Conservation (phyloP, 2,888 invertebrate genomes). For the Elgonia sp. region DNA sequence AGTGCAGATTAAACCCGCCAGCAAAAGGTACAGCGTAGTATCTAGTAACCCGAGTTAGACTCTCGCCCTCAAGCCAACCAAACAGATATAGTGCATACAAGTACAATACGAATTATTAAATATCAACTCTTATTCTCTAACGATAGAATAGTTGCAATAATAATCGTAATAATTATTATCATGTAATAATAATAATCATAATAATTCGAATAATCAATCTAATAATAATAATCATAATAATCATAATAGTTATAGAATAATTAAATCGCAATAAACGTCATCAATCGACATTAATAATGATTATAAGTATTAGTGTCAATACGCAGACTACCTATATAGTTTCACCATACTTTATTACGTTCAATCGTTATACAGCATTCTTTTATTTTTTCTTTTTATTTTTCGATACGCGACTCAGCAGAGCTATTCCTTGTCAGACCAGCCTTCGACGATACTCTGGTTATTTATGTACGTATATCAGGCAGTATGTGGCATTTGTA, state of each 20-base stretch:
- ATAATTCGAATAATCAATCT: constrained; percentile 65
- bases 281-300: constrained; percentile 76
- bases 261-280: constrained; percentile 78
- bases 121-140: constrained; percentile 87
- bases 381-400: no score
- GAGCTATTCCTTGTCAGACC: constrained; percentile 68
- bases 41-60: constrained; percentile 87
- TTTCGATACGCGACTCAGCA: constrained; percentile 57
- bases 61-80: constrained; percentile 87
- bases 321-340: constrained; percentile 80
- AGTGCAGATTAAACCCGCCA: constrained; percentile 81
- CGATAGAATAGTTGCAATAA: constrained; percentile 86
- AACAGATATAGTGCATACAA: constrained; percentile 87
- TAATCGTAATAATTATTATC: constrained; percentile 75
- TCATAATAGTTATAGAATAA: constrained; percentile 73
- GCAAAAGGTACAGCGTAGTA: constrained; percentile 87
- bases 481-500: constrained; percentile 67
- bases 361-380: constrained; percentile 62
- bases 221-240: constrained; percentile 67
- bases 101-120: constrained; percentile 87
- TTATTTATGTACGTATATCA: constrained; percentile 62
- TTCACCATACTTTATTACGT: constrained; percentile 69
- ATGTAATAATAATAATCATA: constrained; percentile 65
- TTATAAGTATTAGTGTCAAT: constrained; percentile 72
- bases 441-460: constrained; percentile 54